Evolutionary conservation across 2,888 invertebrate species (phyloP), one percentile per base, ranked within the genome.

Genomic region (Philonicus albiceps): DNA sequence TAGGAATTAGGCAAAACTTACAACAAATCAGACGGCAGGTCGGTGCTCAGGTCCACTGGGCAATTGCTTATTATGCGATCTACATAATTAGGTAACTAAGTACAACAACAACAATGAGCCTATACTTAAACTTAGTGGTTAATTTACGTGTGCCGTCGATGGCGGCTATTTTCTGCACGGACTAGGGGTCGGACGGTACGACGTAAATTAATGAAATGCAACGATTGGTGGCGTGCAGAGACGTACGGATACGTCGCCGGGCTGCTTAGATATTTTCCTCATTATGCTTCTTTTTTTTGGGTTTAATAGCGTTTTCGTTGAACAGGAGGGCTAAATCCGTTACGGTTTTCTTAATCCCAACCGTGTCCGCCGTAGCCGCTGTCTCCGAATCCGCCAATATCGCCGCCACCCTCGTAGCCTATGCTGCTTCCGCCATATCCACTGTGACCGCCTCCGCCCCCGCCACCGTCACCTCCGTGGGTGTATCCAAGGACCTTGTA

Each of bases 401-500:
- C 83, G 34, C 86, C 37, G 16, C 87, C 37, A 13, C 87, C 81
- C 8, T 85, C 87, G 30, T 72, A 16, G 7, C 87, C 85, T 31
- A 87, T 73, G 11, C 80, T 76, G 22, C 81, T 43, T 22, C 85
- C 40, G n/a, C 86, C 85, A n/a, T 55, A 72, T 34, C 88, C 87
- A 53, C 88, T 86, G 64, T 88, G 87, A 75, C 88, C 85, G 34
- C 88, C 88, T 1, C 90, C 92, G 88, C 90, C 91, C 80, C 90
- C 90, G 2, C 86, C 91, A 90, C 84, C 88, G 86, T 4, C 49
- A 37, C 86, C 93, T n/a, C 89, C 89, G 27, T 88, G 87, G 11
- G 89, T 89, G 6, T 93, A 93, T 55, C 94, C 94, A 78, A 90
- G 87, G 40, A 89, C 88, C 64, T 89, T 89, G 86, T 89, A 89